A percentile compares a stretch with the other conserved stretches of the same genome.
Evolutionary conservation across 2,888 invertebrate genomes (phyloP).

Genomic region (Tyria jacobaeae): DNA sequence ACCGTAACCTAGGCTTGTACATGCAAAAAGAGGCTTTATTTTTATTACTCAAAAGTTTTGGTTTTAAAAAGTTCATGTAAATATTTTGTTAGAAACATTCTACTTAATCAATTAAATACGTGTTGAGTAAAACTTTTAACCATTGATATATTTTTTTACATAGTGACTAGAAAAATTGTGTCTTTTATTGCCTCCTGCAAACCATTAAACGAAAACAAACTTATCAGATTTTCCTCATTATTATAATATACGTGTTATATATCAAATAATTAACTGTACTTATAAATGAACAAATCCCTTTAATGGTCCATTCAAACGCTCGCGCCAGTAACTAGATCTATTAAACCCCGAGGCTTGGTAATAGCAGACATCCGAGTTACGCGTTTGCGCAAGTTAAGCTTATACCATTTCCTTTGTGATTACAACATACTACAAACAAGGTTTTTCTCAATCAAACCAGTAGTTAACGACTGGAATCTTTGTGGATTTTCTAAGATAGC

Average conservation of each 20-base stretch:
- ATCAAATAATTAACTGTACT: background rate
- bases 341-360: slow-evolving; percentile 56
- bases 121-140: no score
- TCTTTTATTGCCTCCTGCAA: no score
- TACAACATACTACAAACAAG: slow-evolving; percentile 61
- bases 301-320: slow-evolving; percentile 41
- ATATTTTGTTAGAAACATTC: no score
- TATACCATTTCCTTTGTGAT: slow-evolving; percentile 65
- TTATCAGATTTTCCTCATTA: no score
- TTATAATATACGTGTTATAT: background rate
- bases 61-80: no score
- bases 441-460: slow-evolving; percentile 67
- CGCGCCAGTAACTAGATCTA: slow-evolving; percentile 45
- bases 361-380: slow-evolving; percentile 79
- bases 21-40: no score
- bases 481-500: slow-evolving; percentile 50
- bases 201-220: background rate
- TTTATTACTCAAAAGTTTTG: no score
- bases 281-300: slow-evolving; percentile 2
- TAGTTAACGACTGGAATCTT: slow-evolving; percentile 58
- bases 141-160: no score
- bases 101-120: no score
- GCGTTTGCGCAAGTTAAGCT: slow-evolving; percentile 63
- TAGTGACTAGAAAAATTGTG: no score
- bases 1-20: no score